phyloP scores from a whole-genome alignment of 2,113 vertebrate species.

The Serilophus lunatus region DNA sequence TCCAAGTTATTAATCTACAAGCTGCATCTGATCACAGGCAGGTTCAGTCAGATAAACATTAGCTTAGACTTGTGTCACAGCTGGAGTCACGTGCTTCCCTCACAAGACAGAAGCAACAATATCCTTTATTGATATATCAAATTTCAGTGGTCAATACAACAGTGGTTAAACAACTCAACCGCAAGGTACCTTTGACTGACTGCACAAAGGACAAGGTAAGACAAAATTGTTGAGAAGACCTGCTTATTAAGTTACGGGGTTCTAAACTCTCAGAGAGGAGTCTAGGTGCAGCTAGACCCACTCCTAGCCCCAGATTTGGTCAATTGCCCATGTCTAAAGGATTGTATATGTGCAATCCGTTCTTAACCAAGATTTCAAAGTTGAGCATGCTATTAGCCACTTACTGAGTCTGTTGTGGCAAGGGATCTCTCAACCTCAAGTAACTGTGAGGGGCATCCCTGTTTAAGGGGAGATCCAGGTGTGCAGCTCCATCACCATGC shows the following conservation, averaged over 20 bases:
- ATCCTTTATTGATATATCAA: background rate
- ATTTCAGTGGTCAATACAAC: background rate
- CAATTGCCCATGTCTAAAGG: background rate
- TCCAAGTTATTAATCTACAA: background rate
- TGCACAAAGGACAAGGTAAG: background rate
- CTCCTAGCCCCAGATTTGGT: no score
- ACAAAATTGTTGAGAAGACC: background rate
- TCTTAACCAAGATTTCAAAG: background rate
- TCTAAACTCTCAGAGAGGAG: background rate
- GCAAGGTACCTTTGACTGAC: background rate
- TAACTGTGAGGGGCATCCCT: background rate
- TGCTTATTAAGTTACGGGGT: no score
- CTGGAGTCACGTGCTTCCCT: accelerated
- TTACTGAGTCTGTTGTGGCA: background rate
- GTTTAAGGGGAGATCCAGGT: background rate
- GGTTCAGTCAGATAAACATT: background rate
- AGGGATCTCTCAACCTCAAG: background rate
- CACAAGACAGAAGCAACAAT: background rate
- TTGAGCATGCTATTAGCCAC: background rate
- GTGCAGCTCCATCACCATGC: background rate
- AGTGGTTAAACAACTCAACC: background rate
- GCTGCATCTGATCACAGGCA: background rate
- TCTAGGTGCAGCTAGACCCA: no score
- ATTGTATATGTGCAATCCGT: background rate
- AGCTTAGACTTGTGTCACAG: background rate